Evolutionary conservation across 2,888 invertebrate species (phyloP), one percentile per base, ranked within the genome.

Genomic region (Trachelus stipa): DNA sequence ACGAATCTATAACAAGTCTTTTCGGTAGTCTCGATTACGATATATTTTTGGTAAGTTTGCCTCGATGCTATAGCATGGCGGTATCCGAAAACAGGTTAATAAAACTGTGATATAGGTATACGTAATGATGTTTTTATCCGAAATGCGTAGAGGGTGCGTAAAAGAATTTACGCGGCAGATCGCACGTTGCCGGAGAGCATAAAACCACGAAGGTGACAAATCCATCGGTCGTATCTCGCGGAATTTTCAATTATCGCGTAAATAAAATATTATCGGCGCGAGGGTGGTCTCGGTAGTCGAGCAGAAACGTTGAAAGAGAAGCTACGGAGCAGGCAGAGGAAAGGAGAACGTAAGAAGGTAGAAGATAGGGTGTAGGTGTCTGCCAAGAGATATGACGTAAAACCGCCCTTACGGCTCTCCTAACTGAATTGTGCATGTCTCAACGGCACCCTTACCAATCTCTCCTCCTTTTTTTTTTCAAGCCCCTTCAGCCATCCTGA

Each of bases 221-320:
- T 89, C 89, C 87, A 89, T 89, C 84, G 88, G 85, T 87, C 86
- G 85, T 88, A 87, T 86, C 83, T 86, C 85, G 83, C 80, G 80
- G 89, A 89, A 90, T 88, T 89, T 89, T 89, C 89, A 89, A 89
- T 90, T 90, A 90, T 87, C 82, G 81, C 78, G 73, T 90, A 87
- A 90, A 90, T 90, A 90, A 90, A 87, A 88, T 86, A 90, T 86
- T 80, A 82, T 77, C 73, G 76, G 75, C 79, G 78, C 82, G 74
- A 78, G 77, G 81, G 82, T 80, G 77, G 69, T 73, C n/a, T 15
- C 40, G 40, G 56, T 56, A 9, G 56, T 56, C 56, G 56, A 23
- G 6, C 23, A 56, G 56, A 31, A 23, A 71, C 71, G 71, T 31
- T 33, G 71, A 71, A 34, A n/a, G 71, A 33, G 15, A 4, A 34